Evolutionary conservation across 2,888 invertebrate genomes (phyloP).

Genomic region (Eucera pruinosa): DNA sequence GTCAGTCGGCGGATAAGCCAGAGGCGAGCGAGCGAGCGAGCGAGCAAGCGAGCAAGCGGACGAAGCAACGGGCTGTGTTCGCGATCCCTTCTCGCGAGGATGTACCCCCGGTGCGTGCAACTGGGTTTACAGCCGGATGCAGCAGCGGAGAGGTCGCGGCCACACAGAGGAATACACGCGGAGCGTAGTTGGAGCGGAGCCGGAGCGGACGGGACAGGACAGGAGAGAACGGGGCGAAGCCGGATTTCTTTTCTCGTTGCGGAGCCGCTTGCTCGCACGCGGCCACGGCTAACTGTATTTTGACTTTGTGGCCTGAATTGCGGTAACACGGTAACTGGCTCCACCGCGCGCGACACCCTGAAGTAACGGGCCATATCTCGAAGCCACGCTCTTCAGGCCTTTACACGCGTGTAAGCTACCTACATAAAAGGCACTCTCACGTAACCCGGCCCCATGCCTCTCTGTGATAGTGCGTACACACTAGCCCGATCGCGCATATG

Average conservation of each 20-base stretch:
- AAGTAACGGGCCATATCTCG: slow-evolving; percentile 81
- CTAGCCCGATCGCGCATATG: no score
- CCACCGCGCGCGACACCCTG: slow-evolving; percentile 82
- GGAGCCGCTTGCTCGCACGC: slow-evolving; percentile 23
- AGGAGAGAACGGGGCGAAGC: slow-evolving; percentile 55
- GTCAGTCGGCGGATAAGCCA: slow-evolving; percentile 61
- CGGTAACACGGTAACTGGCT: slow-evolving; percentile 85
- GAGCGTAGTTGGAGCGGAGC: slow-evolving; percentile 12
- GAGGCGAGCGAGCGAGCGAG: slow-evolving; percentile 44
- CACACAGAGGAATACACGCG: neutral
- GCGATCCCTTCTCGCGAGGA: slow-evolving; percentile 39
- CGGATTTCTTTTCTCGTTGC: slow-evolving; percentile 74
- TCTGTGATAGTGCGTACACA: slow-evolving; percentile 11
- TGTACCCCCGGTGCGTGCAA: slow-evolving; percentile 60
- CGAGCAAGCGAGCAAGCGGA: no score
- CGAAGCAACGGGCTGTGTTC: slow-evolving; percentile 2
- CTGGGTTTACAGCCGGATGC: slow-evolving; percentile 73
- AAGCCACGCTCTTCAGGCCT: slow-evolving; percentile 71
- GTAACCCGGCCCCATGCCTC: slow-evolving; percentile 27
- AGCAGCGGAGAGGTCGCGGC: slow-evolving; percentile 50
- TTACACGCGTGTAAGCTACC: slow-evolving; percentile 71
- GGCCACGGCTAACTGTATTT: slow-evolving; percentile 83
- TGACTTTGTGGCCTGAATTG: slow-evolving; percentile 85
- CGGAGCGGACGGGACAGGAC: slow-evolving; percentile 39
- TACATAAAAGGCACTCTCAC: slow-evolving; percentile 75